Conservation (phyloP, 2,113 vertebrate species). For the Alosa alosa region DNA sequence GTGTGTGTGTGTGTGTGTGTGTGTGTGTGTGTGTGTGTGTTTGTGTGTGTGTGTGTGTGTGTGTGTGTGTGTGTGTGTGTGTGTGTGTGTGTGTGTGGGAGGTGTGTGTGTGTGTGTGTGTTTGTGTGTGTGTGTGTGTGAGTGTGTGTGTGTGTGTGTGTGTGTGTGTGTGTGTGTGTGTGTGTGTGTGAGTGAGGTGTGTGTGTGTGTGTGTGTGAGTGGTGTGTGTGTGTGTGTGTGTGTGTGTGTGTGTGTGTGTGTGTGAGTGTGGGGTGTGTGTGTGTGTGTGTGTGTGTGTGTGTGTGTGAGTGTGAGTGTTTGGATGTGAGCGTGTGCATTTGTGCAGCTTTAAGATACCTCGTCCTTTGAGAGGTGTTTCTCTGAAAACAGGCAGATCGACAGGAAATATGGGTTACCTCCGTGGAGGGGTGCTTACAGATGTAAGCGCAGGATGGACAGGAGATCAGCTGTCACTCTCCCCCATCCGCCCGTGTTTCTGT, state of each 20-base stretch:
- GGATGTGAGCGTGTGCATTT: constrained; percentile 21
- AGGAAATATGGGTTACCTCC: constrained; percentile 52
- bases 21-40: constrained; percentile 23
- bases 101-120: background rate
- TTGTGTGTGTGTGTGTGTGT: background rate
- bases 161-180: constrained; percentile 3
- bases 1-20: background rate
- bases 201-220: constrained; percentile 22
- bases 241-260: constrained; percentile 21
- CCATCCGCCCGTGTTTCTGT: constrained; percentile 3
- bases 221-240: background rate
- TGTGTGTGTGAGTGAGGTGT: constrained; percentile 18
- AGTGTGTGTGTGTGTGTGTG: background rate
- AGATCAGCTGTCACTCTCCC: constrained; percentile 45
- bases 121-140: too few relatives aligned
- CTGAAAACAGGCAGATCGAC: constrained; percentile 42
- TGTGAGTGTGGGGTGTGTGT: constrained; percentile 19
- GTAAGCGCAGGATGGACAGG: constrained; percentile 38
- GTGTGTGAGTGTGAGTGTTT: constrained; percentile 16
- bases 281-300: constrained; percentile 26
- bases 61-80: background rate
- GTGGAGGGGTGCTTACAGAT: constrained; percentile 44
- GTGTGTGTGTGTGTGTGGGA: too few relatives aligned
- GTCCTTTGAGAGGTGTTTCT: constrained; percentile 32
- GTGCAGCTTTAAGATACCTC: background rate